Evolutionary conservation across 2,113 vertebrate species (phyloP), one percentile per base, ranked within the genome.

Genomic region (Leptobrachium leishanense): DNA sequence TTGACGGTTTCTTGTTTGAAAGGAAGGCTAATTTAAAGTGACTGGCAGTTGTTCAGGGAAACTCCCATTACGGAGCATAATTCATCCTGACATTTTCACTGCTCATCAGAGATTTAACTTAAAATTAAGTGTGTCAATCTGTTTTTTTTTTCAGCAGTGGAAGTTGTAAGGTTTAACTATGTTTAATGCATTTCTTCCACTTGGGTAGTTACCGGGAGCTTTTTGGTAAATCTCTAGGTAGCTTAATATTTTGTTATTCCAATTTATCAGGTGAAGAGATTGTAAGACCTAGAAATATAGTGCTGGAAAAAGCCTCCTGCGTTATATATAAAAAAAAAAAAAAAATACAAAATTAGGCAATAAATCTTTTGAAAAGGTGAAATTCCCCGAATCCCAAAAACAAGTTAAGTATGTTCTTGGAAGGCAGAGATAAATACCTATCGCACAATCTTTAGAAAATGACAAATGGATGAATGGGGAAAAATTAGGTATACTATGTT

Each of bases 1-100:
- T 89, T 82, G 82, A 84, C 88, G 85, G 84, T 88, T 88, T 90
- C 84, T 82, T 88, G 84, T 90, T 88, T 84, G 81, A 88, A 91
- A 86, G 86, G 74, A 77, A 87, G 81, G 87, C 81, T 81, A 86
- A 90, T 89, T 87, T 86, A 87, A 88, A 85, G 86, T 83, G 84
- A 88, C 84, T 83, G 84, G 69, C 69, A 82, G 76, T 87, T 85
- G 64, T 87, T 88, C 82, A 82, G 81, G 87, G 85, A 88, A 84
- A 82, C 85, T 88, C 80, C 88, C 84, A 85, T 82, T 87, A 84
- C 86, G 85, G 73, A 59, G 65, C 78, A 87, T 81, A 88, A 86
- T 72, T 81, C 85, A 86, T 75, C 81, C 70, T 86, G 85, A 85
- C 83, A 85, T 82, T 84, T 85, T 87, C 67, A 76, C 81, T 0